phyloP scores from a whole-genome alignment of 2,113 vertebrate genomes.

The Aviceda subcristata region DNA sequence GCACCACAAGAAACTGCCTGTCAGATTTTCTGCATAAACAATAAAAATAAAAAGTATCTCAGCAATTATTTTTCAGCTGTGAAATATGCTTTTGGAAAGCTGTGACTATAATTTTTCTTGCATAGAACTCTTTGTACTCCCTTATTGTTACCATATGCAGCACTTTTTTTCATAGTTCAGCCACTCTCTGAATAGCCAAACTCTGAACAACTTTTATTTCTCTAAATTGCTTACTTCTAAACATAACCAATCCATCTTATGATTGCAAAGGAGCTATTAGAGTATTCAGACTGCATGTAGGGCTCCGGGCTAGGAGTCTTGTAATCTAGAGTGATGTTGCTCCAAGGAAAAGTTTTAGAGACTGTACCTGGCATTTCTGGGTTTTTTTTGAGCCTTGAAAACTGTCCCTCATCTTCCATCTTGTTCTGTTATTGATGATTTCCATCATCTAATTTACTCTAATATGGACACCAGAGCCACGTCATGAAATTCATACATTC shows the following conservation, averaged over 20 bases:
- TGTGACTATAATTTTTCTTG: slow-evolving; percentile 29
- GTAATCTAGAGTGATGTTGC: background rate
- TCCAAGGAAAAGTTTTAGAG: background rate
- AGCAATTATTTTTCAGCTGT: slow-evolving; percentile 26
- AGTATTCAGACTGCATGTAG: background rate
- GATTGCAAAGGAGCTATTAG: background rate
- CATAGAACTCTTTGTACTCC: background rate
- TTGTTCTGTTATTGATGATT: background rate
- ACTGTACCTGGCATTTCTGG: background rate
- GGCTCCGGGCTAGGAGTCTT: background rate
- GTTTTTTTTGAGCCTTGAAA: background rate
- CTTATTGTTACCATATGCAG: slow-evolving; percentile 35
- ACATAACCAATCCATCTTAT: background rate
- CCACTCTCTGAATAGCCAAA: background rate
- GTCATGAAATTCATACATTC: background rate
- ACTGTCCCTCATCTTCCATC: background rate
- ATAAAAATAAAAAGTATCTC: background rate
- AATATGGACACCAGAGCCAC: background rate
- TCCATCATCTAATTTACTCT: background rate
- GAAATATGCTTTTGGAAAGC: slow-evolving; percentile 26
- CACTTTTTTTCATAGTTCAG: background rate
- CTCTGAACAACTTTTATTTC: background rate
- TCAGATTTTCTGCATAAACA: background rate
- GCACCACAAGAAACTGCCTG: background rate
- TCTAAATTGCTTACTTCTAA: background rate